Evolutionary conservation across 2,113 vertebrate species (phyloP).

Genomic region (Axis porcinus): DNA sequence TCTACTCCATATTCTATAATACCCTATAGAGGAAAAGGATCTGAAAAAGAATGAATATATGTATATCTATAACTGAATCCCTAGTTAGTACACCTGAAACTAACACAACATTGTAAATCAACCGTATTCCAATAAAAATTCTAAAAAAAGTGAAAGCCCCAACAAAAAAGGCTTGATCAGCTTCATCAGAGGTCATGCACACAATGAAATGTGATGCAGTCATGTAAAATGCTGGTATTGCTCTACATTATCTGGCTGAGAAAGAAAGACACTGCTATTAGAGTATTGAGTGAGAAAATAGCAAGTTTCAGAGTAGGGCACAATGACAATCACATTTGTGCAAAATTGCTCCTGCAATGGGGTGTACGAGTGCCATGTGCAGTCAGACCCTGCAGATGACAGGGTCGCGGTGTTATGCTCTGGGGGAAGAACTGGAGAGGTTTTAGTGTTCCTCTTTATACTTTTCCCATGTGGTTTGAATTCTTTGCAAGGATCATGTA

Average conservation of each 20-base stretch:
- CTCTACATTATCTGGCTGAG: neutral
- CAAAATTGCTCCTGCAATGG: neutral
- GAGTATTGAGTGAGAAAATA: neutral
- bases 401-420: neutral
- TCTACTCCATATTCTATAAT: neutral
- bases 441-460: neutral
- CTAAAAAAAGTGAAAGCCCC: neutral
- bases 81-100: neutral
- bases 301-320: neutral
- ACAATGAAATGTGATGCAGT: rapidly evolving
- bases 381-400: rapidly evolving
- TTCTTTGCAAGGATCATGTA: neutral
- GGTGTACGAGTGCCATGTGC: rapidly evolving
- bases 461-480: neutral
- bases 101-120: neutral
- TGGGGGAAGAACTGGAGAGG: neutral
- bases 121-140: neutral
- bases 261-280: neutral
- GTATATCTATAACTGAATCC: neutral
- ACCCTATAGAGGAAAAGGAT: neutral
- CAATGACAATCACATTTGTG: neutral
- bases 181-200: rapidly evolving
- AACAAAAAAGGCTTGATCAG: neutral
- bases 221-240: neutral
- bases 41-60: neutral